Evolutionary conservation across 53 echinoderm and acorn worm genomes (phyloP).

Genomic region (Mesocentrotus franciscanus): DNA sequence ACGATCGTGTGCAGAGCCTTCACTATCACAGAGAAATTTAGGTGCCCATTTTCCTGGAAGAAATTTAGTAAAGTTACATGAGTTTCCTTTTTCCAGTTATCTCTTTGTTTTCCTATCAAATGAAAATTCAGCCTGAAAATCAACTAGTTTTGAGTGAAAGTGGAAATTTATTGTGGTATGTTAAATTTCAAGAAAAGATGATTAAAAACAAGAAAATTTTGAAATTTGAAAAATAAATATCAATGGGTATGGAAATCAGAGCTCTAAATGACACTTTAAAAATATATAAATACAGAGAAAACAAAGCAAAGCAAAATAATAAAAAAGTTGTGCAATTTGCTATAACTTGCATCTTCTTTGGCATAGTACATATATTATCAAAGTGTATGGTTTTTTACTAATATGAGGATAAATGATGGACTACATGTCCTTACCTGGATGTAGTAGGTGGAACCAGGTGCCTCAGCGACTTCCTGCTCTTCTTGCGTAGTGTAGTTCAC

Average conservation of each 20-base stretch:
- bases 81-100: neutral
- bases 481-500: conserved; percentile 92
- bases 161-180: no score
- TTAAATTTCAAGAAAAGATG: no score
- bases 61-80: neutral
- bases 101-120: neutral
- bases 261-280: neutral
- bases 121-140: neutral
- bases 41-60: conserved; percentile 86
- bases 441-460: conserved; percentile 94
- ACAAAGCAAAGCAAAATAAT: no score
- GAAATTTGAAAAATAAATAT: neutral
- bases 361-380: no score
- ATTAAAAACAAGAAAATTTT: neutral
- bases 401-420: neutral
- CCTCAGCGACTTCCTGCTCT: conserved; percentile 93
- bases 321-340: no score
- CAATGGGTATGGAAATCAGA: neutral
- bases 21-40: conserved; percentile 91
- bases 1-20: conserved; percentile 94
- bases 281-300: no score
- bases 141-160: no score
- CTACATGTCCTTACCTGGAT: conserved; percentile 68
- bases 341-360: no score
- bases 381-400: neutral